Conservation (phyloP, 2,888 invertebrate species). For the Phaonia tiefii region DNA sequence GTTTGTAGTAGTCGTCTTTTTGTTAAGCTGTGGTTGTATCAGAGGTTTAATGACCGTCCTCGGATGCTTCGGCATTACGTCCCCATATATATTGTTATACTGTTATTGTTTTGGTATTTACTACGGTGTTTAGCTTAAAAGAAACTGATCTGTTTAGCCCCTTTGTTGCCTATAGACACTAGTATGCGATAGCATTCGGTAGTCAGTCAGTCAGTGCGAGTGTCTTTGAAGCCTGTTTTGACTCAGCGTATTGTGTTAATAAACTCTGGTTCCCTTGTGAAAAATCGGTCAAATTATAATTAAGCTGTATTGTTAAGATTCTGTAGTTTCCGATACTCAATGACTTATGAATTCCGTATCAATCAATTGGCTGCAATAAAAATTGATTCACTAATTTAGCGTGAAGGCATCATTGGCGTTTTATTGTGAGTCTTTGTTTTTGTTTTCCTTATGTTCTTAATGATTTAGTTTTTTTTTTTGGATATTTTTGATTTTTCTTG, state of each 20-base stretch:
- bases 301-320: constrained; percentile 2
- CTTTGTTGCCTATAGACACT: neutral
- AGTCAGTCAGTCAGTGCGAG: neutral
- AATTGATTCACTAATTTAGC: constrained; percentile 46
- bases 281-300: constrained; percentile 55
- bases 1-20: no score
- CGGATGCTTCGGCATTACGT: constrained; percentile 53
- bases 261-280: neutral
- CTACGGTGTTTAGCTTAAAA: constrained; percentile 30
- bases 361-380: constrained; percentile 33
- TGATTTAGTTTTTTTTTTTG: neutral
- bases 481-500: neutral
- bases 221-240: constrained; percentile 23
- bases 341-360: neutral
- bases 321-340: constrained; percentile 13
- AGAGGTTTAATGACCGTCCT: constrained; percentile 64
- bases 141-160: neutral
- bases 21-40: no score
- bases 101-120: constrained; percentile 13
- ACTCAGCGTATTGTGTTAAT: constrained; percentile 6
- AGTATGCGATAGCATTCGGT: neutral
- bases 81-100: constrained; percentile 16
- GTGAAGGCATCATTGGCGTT: constrained; percentile 29
- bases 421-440: neutral
- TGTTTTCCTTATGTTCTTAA: neutral